Conservation (phyloP, 2,888 invertebrate genomes). For the Agrochola lychnidis region DNA sequence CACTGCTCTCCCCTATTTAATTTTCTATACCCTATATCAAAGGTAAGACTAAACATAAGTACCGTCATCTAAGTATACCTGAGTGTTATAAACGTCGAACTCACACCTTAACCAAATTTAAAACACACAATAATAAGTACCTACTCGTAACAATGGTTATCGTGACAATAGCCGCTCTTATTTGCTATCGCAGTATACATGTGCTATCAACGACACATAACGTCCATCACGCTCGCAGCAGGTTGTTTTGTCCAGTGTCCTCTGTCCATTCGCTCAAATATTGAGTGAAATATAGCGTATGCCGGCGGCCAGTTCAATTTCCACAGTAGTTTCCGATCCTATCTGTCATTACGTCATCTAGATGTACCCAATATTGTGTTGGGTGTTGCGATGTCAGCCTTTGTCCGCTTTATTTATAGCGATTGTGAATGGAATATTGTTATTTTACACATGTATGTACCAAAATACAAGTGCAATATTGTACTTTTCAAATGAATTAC, state of each 20-base stretch:
- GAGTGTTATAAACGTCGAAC: not conserved
- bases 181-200: constrained; percentile 49
- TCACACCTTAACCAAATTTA: constrained; percentile 30
- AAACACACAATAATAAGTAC: constrained; percentile 28
- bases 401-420: constrained; percentile 75
- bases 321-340: constrained; percentile 74
- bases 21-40: too few species aligned
- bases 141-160: constrained; percentile 63
- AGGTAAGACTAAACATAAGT: too few species aligned
- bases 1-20: too few species aligned
- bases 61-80: not conserved
- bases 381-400: constrained; percentile 69
- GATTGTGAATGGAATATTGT: constrained; percentile 41
- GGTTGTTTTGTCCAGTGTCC: constrained; percentile 83
- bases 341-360: constrained; percentile 84
- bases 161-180: constrained; percentile 70
- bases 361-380: constrained; percentile 73
- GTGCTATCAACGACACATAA: constrained; percentile 66
- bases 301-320: constrained; percentile 77
- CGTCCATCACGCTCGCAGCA: constrained; percentile 84
- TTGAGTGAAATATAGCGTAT: constrained; percentile 80
- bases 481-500: not conserved
- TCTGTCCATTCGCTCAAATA: constrained; percentile 77
- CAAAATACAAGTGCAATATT: not conserved
- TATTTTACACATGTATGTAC: not conserved